phyloP scores from a whole-genome alignment of 2,113 vertebrate species.

The Chloroceryle aenea region DNA sequence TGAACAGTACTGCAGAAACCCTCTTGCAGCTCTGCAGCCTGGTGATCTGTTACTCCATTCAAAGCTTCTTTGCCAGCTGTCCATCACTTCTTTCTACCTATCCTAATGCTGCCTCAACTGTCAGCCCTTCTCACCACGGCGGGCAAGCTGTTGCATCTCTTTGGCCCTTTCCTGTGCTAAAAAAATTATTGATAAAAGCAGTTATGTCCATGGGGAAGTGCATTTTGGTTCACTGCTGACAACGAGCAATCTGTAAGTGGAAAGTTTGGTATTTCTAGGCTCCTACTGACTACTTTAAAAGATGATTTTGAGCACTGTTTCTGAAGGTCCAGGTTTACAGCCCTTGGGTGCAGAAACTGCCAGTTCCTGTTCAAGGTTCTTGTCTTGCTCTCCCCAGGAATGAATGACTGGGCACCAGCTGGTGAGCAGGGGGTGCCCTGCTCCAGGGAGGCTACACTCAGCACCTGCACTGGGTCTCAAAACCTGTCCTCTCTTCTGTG shows the following conservation, averaged over 20 bases:
- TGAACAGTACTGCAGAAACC: neutral
- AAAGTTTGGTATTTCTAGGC: neutral
- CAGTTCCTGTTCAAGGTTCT: neutral
- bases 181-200: neutral
- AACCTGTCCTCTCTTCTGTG: neutral
- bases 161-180: neutral
- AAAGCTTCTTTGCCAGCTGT: neutral
- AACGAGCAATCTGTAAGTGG: neutral
- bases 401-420: rapidly evolving
- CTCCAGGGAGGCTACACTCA: rapidly evolving
- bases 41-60: neutral
- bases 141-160: neutral
- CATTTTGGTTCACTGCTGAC: neutral
- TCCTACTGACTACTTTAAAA: neutral
- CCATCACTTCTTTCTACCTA: neutral
- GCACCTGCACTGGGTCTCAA: rapidly evolving
- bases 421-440: rapidly evolving
- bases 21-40: neutral
- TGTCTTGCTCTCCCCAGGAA: rapidly evolving
- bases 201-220: neutral
- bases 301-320: neutral
- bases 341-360: neutral
- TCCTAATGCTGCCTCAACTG: neutral
- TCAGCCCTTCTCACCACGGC: neutral
- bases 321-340: neutral